Evolutionary conservation across 2,888 invertebrate species (phyloP).

Genomic region (Metallyticus violacea): DNA sequence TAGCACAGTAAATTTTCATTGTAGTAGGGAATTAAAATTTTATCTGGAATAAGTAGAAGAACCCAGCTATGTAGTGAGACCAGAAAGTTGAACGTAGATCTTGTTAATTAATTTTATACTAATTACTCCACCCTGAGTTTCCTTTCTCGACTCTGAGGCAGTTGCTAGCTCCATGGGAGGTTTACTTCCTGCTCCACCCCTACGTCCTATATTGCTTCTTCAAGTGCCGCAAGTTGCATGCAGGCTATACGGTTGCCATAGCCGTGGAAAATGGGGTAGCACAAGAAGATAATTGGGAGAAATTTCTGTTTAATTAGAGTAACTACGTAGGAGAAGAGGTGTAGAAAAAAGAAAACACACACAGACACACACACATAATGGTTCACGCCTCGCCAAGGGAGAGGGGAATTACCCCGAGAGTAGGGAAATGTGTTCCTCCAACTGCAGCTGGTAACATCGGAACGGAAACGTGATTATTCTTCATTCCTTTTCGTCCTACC

Average conservation of each 20-base stretch:
- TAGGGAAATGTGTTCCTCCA: neutral
- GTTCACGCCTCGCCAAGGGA: neutral
- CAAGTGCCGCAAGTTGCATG: slow-evolving; percentile 15
- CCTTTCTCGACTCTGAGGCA: too few relatives aligned
- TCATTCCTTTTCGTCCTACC: neutral
- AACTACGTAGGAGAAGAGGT: neutral
- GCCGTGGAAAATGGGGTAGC: slow-evolving; percentile 8
- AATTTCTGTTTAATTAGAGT: slow-evolving; percentile 28
- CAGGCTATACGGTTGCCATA: neutral
- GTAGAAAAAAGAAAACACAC: neutral
- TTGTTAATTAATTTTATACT: slow-evolving; percentile 32
- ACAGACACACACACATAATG: neutral
- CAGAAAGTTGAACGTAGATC: slow-evolving; percentile 18
- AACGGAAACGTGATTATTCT: neutral
- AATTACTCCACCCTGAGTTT: slow-evolving; percentile 18
- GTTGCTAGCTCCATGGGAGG: neutral
- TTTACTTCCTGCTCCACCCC: neutral
- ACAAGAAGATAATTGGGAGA: slow-evolving; percentile 27
- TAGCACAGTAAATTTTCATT: neutral
- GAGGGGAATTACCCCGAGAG: neutral
- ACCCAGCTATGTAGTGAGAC: neutral
- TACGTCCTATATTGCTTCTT: slow-evolving; percentile 14
- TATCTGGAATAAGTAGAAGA: neutral
- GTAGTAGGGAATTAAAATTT: neutral
- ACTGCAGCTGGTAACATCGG: neutral